These are phyloP conservation scores for Theristus sp. DNA, from an alignment of 2,888 invertebrate species.

Conservation along the genomic window DNA sequence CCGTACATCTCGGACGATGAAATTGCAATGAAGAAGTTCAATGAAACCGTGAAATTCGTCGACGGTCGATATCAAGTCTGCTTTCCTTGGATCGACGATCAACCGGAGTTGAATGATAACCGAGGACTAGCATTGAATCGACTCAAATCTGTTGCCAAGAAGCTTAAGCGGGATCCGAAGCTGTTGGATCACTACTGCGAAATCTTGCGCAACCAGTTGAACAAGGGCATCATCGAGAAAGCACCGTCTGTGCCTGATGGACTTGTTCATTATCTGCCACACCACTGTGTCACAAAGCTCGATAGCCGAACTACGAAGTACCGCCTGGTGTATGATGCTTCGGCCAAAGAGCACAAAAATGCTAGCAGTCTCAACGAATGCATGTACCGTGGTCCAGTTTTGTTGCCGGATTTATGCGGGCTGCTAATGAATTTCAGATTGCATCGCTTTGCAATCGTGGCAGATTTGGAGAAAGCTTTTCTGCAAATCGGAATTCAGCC, in stretches of 20 bases:
- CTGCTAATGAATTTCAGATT: slow-evolving; percentile 1
- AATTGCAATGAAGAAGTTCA: not conserved
- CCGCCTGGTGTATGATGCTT: not conserved
- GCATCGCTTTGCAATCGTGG: not conserved
- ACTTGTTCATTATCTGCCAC: no score
- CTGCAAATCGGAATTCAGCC: not conserved
- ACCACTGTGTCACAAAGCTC: not conserved
- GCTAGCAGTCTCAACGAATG: slow-evolving; percentile 1
- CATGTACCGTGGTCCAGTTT: slow-evolving; percentile 1
- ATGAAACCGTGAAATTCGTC: not conserved
- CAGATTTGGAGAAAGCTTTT: slow-evolving; percentile 4
- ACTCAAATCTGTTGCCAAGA: not conserved
- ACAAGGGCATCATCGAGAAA: slow-evolving; percentile 4
- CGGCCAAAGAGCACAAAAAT: not conserved
- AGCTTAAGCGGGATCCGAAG: not conserved
- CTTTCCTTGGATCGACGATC: slow-evolving; percentile 2
- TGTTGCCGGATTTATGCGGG: slow-evolving; percentile 1
- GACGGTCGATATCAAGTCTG: not conserved
- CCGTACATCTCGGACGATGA: not conserved
- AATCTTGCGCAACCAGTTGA: slow-evolving; percentile 2
- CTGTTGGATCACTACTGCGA: not conserved
- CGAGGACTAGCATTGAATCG: not conserved
- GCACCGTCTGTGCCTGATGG: not conserved
- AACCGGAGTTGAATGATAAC: slow-evolving; percentile 1
- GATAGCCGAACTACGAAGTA: not conserved